Base-by-base conservation (phyloP, 1,140 invertebrate genomes). In the Dreissena rostriformis region DNA sequence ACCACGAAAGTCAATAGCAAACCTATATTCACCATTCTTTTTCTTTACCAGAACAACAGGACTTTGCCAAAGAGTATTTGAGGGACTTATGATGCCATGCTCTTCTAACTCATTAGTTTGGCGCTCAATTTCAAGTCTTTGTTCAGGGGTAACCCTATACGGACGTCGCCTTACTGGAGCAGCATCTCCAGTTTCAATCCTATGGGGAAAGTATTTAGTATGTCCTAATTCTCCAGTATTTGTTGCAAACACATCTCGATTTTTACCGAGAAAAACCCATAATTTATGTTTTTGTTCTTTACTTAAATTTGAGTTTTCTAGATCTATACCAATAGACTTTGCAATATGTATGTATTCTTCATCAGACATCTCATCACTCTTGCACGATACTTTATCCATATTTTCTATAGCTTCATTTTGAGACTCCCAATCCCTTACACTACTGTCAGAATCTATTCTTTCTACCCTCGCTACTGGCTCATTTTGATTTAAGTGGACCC, bases 41-140 rank as follows among this genome's bases (percentile, higher is more conserved):
- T 87, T 88, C 55, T 83, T 86, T 2, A 86, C 86, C 7, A 84
- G 49, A 19, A 87, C 86, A 15, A 87, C 86, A 49, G 86, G 87
- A 39, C 68, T 80, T 53, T 75, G 65, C 86, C 87, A 88, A 1
- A 28, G n/a, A 22, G 71, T 52, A 63, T 52, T 82, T 4, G 72
- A 70, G 49, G 49, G 2, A 10, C 49, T 63, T 49, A 83, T 86
- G 6, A 83, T 78, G 22, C 39, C 39, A 57, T 78, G 2, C 26
- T 73, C 24, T 72, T 67, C 39, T 19, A 86, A 24, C n/a, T 87
- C 81, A 19, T 76, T 29, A 19, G 61, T 70, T 74, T 84, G 76
- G 24, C 24, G 70, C 52, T 87, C 80, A 67, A 76, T 86, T 77
- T 83, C 72, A 19, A 0, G 2, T 82, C 26, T 81, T 28, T 65